phyloP scores from a whole-genome alignment of 37 sponge, comb jelly and placozoan genomes.

The Aphrocallistes beatrix region DNA sequence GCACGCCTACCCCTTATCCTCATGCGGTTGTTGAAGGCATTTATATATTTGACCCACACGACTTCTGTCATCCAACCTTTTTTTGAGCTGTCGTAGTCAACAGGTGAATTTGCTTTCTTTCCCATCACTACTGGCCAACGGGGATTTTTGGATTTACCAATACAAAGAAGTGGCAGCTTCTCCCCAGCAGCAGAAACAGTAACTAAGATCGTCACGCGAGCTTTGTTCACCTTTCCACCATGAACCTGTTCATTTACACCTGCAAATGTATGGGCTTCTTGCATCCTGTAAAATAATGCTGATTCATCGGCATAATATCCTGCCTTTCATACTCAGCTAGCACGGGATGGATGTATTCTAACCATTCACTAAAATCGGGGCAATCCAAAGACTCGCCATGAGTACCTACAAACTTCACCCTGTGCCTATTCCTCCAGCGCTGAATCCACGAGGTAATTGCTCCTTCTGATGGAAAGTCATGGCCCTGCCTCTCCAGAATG shows the following conservation, averaged over 20 bases:
- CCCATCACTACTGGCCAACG: not conserved
- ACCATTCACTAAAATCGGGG: not conserved
- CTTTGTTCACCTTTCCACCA: not conserved
- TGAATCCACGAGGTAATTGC: too few relatives aligned
- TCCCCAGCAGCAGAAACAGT: not conserved
- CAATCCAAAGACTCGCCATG: not conserved
- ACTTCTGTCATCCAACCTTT: constrained; percentile 26
- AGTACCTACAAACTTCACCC: not conserved
- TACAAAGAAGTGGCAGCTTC: not conserved
- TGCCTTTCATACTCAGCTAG: not conserved
- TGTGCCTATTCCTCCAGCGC: too few relatives aligned
- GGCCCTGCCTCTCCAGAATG: too few relatives aligned
- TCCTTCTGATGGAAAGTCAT: too few relatives aligned
- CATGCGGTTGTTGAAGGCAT: not conserved
- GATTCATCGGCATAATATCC: not conserved
- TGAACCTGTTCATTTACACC: not conserved
- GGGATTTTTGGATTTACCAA: not conserved
- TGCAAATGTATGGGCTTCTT: not conserved
- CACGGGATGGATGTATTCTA: not conserved
- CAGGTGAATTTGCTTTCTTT: not conserved
- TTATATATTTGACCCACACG: not conserved
- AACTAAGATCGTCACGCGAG: not conserved
- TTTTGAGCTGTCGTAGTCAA: not conserved
- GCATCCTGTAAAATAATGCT: not conserved
- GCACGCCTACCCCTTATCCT: not conserved